These are phyloP conservation scores for Aplodontia rufa DNA, from an alignment of 2,113 vertebrate species.

Conservation along the genomic window DNA sequence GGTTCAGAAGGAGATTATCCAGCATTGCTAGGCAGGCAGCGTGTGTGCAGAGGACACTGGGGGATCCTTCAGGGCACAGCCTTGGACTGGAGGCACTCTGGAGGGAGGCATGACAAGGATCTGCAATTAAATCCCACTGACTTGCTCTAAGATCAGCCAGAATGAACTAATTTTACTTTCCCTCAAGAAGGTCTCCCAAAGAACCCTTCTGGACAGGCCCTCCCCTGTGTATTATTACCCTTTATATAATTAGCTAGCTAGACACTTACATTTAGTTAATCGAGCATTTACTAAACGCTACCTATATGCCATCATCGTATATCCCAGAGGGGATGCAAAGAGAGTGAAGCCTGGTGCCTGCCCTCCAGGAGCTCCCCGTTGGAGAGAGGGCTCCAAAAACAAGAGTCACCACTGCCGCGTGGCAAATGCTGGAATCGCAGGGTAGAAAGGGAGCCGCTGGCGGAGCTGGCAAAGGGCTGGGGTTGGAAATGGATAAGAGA, in stretches of 20 bases:
- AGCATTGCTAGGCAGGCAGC: not conserved
- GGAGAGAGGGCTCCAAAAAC: not conserved
- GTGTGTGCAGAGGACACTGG: accelerated
- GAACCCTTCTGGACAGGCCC: not conserved
- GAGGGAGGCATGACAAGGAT: too few relatives aligned
- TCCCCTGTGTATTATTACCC: not conserved
- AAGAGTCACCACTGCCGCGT: accelerated
- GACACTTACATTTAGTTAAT: not conserved
- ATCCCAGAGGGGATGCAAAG: not conserved
- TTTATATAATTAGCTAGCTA: not conserved
- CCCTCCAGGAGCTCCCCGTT: not conserved
- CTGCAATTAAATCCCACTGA: not conserved
- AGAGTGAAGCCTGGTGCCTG: not conserved
- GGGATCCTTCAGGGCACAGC: not conserved
- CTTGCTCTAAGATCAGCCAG: not conserved
- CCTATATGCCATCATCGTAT: not conserved
- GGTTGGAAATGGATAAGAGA: not conserved
- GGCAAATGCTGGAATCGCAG: accelerated
- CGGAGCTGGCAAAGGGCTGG: not conserved
- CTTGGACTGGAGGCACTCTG: not conserved
- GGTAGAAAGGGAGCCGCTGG: not conserved
- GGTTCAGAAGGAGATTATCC: not conserved
- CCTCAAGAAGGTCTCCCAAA: not conserved
- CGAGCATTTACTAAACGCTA: not conserved
- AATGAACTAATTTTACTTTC: not conserved